These are phyloP conservation scores for Terrapene triunguis DNA, from an alignment of 2,113 vertebrate genomes.

Conservation along the genomic window DNA sequence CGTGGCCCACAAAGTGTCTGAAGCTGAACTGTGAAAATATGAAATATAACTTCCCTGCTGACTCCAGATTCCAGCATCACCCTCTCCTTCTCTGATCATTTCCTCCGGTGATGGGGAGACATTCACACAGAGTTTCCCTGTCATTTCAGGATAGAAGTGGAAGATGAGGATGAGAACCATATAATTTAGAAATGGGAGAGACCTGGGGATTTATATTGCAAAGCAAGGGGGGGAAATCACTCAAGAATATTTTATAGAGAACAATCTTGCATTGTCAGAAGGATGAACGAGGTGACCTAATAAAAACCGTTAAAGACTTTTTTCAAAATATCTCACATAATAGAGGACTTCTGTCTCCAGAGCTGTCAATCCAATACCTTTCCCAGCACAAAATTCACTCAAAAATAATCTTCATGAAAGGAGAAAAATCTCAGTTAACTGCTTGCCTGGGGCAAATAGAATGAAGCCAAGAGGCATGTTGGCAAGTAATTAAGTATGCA, in stretches of 20 bases:
- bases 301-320: constrained; percentile 67
- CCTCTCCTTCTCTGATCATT: neutral
- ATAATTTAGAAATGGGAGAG: constrained; percentile 15
- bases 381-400: constrained; percentile 52
- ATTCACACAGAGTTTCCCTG: neutral
- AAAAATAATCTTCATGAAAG: constrained; percentile 64
- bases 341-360: constrained; percentile 61
- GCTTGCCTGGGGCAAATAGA: constrained; percentile 66
- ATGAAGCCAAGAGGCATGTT: constrained; percentile 58
- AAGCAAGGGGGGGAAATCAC: neutral
- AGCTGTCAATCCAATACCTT: constrained; percentile 68
- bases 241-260: constrained; percentile 28
- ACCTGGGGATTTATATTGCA: constrained; percentile 16
- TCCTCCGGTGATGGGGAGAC: neutral
- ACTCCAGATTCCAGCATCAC: neutral
- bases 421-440: constrained; percentile 64
- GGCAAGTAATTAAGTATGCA: constrained; percentile 70
- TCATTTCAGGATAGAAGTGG: neutral
- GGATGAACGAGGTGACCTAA: constrained; percentile 68
- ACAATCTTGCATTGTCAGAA: constrained; percentile 54
- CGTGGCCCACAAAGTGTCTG: neutral
- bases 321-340: constrained; percentile 56
- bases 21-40: too few relatives aligned
- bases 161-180: neutral
- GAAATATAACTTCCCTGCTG: neutral